phyloP scores from a whole-genome alignment of 2,888 invertebrate species.

The Xestia sexstrigata region DNA sequence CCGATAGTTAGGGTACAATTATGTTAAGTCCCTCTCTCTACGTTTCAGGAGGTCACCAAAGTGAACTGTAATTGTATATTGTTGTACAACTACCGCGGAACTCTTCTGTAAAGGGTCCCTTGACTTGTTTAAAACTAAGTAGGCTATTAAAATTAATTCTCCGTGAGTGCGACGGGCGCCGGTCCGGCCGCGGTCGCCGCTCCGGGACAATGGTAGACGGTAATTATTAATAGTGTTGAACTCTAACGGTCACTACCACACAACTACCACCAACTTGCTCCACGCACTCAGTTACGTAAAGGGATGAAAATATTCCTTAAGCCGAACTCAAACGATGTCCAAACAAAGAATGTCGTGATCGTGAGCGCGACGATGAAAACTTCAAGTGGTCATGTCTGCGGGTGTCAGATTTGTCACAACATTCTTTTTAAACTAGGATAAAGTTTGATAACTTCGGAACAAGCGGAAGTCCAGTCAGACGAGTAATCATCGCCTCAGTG shows the following conservation, averaged over 20 bases:
- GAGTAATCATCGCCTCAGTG: conserved; percentile 27
- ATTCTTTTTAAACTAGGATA: conserved; percentile 30
- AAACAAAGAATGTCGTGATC: not conserved
- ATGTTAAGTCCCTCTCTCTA: not conserved
- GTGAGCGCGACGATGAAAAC: not conserved
- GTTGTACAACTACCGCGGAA: conserved; percentile 4
- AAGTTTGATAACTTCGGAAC: conserved; percentile 51
- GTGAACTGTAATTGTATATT: conserved; percentile 24
- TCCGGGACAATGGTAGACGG: conserved; percentile 25
- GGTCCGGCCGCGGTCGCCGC: not conserved
- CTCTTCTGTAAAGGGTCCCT: conserved; percentile 12
- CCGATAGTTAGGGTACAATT: not conserved
- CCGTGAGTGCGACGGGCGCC: not conserved
- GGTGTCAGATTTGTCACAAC: not conserved
- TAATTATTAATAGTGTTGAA: conserved; percentile 54
- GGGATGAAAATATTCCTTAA: conserved; percentile 1
- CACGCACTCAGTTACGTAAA: not conserved
- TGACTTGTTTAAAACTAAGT: conserved; percentile 48
- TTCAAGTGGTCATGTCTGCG: conserved; percentile 10
- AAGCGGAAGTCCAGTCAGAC: conserved; percentile 24
- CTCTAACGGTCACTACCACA: not conserved
- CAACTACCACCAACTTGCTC: not conserved
- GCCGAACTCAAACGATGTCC: not conserved
- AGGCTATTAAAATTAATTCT: conserved; percentile 46
- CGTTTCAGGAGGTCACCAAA: not conserved